Evolutionary conservation across 2,888 invertebrate species (phyloP).

Genomic region (Ceriagrion tenellum): DNA sequence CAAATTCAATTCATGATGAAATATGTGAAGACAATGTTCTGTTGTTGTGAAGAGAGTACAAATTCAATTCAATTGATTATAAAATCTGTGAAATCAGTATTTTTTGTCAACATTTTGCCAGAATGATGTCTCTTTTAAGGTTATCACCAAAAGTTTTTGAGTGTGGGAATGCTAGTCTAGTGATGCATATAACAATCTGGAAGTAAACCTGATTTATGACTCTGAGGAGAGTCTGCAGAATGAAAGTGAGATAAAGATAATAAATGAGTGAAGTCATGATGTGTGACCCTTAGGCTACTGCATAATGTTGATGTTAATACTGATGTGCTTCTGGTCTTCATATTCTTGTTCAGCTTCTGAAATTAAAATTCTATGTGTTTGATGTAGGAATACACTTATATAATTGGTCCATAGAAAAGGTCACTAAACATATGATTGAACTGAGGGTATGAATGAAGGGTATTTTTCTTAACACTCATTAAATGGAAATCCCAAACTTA

Average conservation of each 20-base stretch:
- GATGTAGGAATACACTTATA: slow-evolving; percentile 58
- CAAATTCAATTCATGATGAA: slow-evolving; percentile 59
- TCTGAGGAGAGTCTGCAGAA: not conserved
- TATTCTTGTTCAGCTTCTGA: slow-evolving; percentile 61
- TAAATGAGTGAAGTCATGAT: not conserved
- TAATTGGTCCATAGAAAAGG: not conserved
- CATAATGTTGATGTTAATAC: slow-evolving; percentile 59
- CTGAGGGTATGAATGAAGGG: not conserved
- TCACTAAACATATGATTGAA: not conserved
- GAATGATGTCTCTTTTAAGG: slow-evolving; percentile 56
- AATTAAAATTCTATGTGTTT: slow-evolving; percentile 57
- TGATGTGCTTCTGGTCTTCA: slow-evolving; percentile 61
- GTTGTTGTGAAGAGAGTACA: slow-evolving; percentile 66
- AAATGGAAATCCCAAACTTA: not conserved
- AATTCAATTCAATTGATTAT: slow-evolving; percentile 58
- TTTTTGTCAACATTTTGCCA: slow-evolving; percentile 62
- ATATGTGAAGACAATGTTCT: slow-evolving; percentile 58
- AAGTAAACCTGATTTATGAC: slow-evolving; percentile 15
- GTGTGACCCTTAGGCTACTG: slow-evolving; percentile 20
- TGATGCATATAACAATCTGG: not conserved
- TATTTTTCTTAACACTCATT: not conserved
- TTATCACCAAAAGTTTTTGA: slow-evolving; percentile 30
- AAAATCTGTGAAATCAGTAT: slow-evolving; percentile 61
- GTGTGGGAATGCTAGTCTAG: slow-evolving; percentile 33
- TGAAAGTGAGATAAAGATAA: not conserved